Evolutionary conservation across 2,888 invertebrate genomes (phyloP).

Genomic region (Macroteleia sp.): DNA sequence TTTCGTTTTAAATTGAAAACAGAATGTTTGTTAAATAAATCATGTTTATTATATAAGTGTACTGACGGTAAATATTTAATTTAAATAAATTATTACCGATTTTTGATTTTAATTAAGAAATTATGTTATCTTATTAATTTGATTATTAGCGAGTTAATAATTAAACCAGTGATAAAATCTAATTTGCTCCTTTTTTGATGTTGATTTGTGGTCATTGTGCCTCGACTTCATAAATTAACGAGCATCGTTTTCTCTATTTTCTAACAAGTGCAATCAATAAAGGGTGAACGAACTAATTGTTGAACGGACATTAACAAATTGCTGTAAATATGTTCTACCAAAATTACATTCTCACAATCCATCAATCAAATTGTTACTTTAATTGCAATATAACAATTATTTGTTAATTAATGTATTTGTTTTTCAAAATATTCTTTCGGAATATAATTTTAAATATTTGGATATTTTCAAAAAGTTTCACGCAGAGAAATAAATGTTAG

Average conservation of each 20-base stretch:
- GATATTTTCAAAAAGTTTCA: too few species aligned
- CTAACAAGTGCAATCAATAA: conserved; percentile 17
- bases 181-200: neutral
- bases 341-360: neutral
- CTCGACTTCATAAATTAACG: conserved; percentile 8
- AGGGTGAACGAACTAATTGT: conserved; percentile 9
- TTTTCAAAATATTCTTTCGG: too few species aligned
- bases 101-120: too few species aligned
- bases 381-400: too few species aligned
- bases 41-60: too few species aligned
- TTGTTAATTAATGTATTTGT: too few species aligned
- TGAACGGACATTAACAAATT: neutral
- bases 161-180: conserved; percentile 8
- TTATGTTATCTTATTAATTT: neutral
- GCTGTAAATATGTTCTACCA: neutral
- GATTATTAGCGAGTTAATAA: neutral
- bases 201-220: conserved; percentile 18
- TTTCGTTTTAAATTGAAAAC: too few species aligned
- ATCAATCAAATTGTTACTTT: neutral
- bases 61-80: too few species aligned
- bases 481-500: too few species aligned
- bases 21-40: too few species aligned
- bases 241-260: conserved; percentile 8
- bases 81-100: too few species aligned
- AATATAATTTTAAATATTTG: too few species aligned